phyloP scores from a whole-genome alignment of 2,797 vertebrate species.

The Arrhamphus sclerolepis region DNA sequence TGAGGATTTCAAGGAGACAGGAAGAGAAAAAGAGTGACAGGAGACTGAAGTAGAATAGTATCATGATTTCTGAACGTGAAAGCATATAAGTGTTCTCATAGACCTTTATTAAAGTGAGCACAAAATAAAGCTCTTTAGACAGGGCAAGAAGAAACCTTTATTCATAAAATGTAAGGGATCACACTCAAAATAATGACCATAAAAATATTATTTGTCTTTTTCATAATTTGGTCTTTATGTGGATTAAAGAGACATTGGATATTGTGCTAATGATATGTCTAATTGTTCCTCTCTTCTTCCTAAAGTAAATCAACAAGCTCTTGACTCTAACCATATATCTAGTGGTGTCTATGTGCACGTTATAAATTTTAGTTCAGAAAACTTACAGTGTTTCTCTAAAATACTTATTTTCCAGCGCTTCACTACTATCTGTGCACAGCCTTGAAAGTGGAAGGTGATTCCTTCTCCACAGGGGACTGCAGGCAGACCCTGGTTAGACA shows the following conservation, averaged over 20 bases:
- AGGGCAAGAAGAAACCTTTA: too few species aligned
- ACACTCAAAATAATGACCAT: too few species aligned
- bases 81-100: background rate
- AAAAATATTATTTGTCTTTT: too few species aligned
- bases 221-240: too few species aligned
- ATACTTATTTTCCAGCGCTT: slow-evolving; percentile 12
- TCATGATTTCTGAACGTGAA: background rate
- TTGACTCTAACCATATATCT: too few species aligned
- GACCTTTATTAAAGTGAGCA: background rate
- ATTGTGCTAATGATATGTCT: too few species aligned
- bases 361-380: background rate
- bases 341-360: too few species aligned
- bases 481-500: slow-evolving; percentile 67
- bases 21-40: background rate
- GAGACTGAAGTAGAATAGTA: background rate
- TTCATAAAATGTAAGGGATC: too few species aligned
- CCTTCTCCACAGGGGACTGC: slow-evolving; percentile 49
- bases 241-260: too few species aligned
- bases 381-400: background rate
- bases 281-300: too few species aligned
- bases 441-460: slow-evolving; percentile 55
- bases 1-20: slow-evolving; percentile 4
- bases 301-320: too few species aligned
- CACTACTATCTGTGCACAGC: slow-evolving; percentile 43
- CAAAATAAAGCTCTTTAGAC: background rate